phyloP scores from a whole-genome alignment of 2,113 vertebrate genomes.

The Elanoides forficatus region DNA sequence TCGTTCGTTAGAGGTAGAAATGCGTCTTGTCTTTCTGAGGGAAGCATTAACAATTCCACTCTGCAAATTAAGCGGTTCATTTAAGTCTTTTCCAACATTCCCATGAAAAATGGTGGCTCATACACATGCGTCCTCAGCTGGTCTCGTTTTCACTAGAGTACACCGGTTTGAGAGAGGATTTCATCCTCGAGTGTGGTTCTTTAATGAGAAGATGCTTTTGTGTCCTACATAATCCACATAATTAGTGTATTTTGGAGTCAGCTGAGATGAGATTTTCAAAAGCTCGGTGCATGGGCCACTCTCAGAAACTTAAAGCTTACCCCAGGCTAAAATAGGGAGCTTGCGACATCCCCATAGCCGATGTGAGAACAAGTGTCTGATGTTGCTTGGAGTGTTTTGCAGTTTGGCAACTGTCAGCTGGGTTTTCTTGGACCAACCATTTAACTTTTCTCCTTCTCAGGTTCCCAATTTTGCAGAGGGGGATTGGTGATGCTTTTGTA shows the following conservation, averaged over 20 bases:
- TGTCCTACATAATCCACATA: conserved; percentile 12
- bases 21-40: neutral
- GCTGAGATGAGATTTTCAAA: neutral
- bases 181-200: neutral
- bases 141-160: neutral
- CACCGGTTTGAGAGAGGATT: neutral
- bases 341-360: neutral
- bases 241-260: conserved; percentile 1
- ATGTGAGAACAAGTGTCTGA: neutral
- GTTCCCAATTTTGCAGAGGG: neutral
- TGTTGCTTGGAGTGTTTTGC: neutral
- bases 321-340: neutral
- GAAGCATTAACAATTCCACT: conserved; percentile 17
- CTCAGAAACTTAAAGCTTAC: neutral
- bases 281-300: neutral
- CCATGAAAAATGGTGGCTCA: neutral
- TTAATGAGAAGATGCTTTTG: conserved; percentile 19
- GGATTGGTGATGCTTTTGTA: neutral
- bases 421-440: neutral
- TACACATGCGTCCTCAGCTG: neutral
- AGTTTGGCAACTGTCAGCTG: neutral
- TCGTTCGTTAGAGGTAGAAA: conserved; percentile 13
- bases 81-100: neutral
- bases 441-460: neutral
- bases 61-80: conserved; percentile 34